Conservation (phyloP, 2,888 invertebrate genomes). For the Hololepta plana region DNA sequence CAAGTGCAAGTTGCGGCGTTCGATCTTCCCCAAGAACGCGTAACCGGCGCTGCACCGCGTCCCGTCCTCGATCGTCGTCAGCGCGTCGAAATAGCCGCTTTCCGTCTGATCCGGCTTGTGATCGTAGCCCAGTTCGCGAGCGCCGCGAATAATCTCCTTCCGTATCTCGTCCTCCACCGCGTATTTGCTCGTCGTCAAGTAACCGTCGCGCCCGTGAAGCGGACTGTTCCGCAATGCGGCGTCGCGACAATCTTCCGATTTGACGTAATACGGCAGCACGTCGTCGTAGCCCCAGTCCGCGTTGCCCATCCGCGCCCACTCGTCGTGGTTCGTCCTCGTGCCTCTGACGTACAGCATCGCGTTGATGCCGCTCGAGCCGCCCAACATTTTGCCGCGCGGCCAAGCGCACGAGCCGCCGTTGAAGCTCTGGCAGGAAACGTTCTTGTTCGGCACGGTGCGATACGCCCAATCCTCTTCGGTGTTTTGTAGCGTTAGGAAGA, state of each 20-base stretch:
- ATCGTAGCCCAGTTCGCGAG: constrained; percentile 26
- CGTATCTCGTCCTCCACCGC: constrained; percentile 20
- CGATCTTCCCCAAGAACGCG: constrained; percentile 49
- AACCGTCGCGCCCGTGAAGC: constrained; percentile 28
- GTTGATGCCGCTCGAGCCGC: constrained; percentile 45
- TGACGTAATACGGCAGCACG: constrained; percentile 28
- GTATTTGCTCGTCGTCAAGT: constrained; percentile 26
- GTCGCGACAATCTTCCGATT: too few species aligned
- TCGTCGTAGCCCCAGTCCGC: constrained; percentile 37
- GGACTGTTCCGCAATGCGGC: constrained; percentile 10
- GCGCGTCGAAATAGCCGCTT: constrained; percentile 16
- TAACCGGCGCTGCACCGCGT: constrained; percentile 38
- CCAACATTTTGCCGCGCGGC: constrained; percentile 42
- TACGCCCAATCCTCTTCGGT: constrained; percentile 24
- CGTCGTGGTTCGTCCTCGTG: constrained; percentile 41
- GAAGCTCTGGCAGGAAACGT: constrained; percentile 22
- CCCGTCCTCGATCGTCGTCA: constrained; percentile 22
- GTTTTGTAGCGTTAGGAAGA: constrained; percentile 18
- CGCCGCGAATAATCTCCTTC: constrained; percentile 26
- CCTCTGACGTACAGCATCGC: constrained; percentile 47
- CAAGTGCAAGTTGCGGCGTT: constrained; percentile 32
- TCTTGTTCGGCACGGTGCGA: constrained; percentile 27
- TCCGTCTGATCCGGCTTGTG: constrained; percentile 12
- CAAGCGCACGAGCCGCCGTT: constrained; percentile 27
- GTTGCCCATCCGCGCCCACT: constrained; percentile 41